Conservation (phyloP, 2,113 vertebrate genomes). For the Lanius ludovicianus region DNA sequence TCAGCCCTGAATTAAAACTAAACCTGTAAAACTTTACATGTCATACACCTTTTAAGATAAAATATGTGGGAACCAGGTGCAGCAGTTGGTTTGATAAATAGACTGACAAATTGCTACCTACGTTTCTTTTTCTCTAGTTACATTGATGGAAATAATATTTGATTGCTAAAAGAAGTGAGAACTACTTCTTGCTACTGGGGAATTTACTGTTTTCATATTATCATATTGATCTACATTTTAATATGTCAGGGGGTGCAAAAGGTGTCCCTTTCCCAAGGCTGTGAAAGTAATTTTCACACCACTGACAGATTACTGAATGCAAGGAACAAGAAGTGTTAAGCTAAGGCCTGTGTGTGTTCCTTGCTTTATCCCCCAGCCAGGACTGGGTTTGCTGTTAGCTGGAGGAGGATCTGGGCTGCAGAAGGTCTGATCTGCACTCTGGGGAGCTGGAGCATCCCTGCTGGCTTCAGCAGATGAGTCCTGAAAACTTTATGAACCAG, state of each 20-base stretch:
- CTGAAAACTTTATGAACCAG: not conserved
- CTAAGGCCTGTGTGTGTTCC: not conserved
- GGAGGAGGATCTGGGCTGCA: not conserved
- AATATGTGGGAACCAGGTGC: not conserved
- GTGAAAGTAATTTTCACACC: not conserved
- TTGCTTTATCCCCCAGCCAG: not conserved
- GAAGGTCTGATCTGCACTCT: not conserved
- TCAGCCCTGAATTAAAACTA: conserved; percentile 21
- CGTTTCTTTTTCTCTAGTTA: not conserved
- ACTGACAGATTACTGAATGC: not conserved
- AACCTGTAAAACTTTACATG: not conserved
- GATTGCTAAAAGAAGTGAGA: not conserved
- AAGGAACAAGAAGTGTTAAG: not conserved
- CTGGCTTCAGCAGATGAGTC: not conserved
- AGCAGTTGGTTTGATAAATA: conserved; percentile 24
- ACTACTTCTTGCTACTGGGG: not conserved
- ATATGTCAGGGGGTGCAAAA: not conserved
- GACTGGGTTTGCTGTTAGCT: not conserved
- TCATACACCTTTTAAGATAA: not conserved
- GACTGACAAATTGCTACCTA: conserved; percentile 31
- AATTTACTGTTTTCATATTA: not conserved
- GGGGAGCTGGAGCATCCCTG: not conserved
- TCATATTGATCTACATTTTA: conserved; percentile 7
- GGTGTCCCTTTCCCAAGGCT: not conserved
- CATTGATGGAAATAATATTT: conserved; percentile 13